Percentiles rank a stretch among this genome's conserved stretches.
Evolutionary conservation across 2,113 vertebrate species (phyloP).

Genomic region (Scopus umbretta): DNA sequence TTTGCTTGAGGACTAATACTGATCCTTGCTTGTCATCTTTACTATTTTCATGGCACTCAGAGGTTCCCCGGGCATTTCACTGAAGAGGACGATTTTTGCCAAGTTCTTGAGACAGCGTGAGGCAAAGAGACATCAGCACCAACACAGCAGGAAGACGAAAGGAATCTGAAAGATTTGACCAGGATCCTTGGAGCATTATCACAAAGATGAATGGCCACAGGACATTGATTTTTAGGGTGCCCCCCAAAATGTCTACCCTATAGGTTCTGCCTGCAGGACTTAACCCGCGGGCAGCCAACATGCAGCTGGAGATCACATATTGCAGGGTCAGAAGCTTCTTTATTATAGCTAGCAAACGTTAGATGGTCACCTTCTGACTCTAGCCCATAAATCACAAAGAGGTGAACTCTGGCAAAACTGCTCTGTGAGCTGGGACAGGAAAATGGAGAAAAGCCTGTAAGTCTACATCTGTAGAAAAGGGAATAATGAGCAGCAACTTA

Average conservation of each 20-base stretch:
- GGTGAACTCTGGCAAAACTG: background rate
- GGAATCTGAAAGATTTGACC: background rate
- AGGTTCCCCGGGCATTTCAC: background rate
- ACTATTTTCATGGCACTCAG: background rate
- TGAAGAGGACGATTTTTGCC: background rate
- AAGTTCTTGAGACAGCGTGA: fast-evolving
- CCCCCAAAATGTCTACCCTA: background rate
- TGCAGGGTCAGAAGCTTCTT: background rate
- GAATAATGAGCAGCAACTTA: background rate
- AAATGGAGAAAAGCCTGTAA: background rate
- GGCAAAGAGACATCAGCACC: background rate
- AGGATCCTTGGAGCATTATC: background rate
- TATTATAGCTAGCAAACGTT: background rate
- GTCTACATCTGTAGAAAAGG: background rate
- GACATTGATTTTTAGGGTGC: background rate
- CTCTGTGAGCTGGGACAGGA: background rate
- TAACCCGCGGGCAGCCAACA: fast-evolving
- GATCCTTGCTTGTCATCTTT: background rate
- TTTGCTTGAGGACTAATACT: background rate
- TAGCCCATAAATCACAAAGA: background rate
- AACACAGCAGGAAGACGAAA: background rate
- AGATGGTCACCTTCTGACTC: background rate
- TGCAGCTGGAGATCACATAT: background rate
- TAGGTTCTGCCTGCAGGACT: background rate
- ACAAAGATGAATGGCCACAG: background rate